These are phyloP conservation scores for Bubalus kerabau DNA, from an alignment of 2,113 vertebrate genomes.

Conservation along the genomic window DNA sequence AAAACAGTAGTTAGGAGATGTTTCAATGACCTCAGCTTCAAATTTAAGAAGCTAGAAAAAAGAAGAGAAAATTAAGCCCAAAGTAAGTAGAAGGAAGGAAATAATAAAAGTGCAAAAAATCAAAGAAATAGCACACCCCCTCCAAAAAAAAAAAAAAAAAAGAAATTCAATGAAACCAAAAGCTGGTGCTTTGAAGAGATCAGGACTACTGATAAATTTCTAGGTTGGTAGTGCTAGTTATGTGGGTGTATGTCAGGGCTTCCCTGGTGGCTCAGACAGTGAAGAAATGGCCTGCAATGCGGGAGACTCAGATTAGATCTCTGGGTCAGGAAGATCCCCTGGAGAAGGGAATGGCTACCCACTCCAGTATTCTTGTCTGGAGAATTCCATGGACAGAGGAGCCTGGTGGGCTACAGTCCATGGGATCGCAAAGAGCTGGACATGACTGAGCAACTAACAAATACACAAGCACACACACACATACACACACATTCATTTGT, in stretches of 20 bases:
- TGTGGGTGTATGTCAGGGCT: neutral
- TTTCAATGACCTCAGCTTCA: constrained; percentile 26
- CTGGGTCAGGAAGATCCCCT: neutral
- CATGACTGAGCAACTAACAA: neutral
- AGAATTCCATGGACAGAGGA: neutral
- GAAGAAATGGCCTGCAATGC: neutral
- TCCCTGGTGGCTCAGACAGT: neutral
- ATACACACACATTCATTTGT: neutral
- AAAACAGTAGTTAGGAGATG: neutral
- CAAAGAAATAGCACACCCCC: neutral
- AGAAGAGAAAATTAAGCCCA: neutral
- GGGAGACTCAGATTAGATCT: neutral
- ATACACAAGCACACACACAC: neutral
- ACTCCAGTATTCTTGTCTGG: neutral
- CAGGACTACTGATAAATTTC: neutral
- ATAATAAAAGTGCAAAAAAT: neutral
- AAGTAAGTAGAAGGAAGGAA: neutral
- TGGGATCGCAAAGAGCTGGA: neutral
- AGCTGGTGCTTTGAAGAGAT: neutral
- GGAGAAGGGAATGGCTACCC: neutral
- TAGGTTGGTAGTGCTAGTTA: neutral
- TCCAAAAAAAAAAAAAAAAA: neutral
- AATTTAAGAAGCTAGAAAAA: neutral
- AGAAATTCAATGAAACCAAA: neutral
- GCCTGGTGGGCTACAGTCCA: neutral